Evolutionary conservation across 2,113 vertebrate species (phyloP).

Genomic region (Rhinopomastus cyanomelas): DNA sequence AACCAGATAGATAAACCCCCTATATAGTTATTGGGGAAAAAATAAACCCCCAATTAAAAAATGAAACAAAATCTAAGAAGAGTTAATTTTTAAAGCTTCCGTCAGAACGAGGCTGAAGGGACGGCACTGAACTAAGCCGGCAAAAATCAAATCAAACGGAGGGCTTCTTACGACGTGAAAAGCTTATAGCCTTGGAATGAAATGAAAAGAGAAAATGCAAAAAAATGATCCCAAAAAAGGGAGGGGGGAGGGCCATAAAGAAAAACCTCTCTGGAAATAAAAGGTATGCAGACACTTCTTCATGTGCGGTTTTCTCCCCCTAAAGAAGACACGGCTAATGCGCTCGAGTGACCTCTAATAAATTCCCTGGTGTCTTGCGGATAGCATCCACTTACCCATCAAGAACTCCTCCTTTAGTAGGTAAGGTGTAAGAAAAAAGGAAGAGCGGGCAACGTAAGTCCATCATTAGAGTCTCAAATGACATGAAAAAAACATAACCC

Average conservation of each 20-base stretch:
- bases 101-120: constrained; percentile 76
- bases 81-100: constrained; percentile 70
- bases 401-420: constrained; percentile 99
- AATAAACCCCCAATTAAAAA: constrained; percentile 29
- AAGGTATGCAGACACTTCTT: constrained; percentile 72
- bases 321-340: constrained; percentile 84
- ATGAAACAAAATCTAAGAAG: constrained; percentile 73
- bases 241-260: background rate
- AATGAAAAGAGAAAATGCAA: constrained; percentile 66
- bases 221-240: background rate
- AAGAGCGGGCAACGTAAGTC: constrained; percentile 99
- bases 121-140: constrained; percentile 80
- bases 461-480: constrained; percentile 98
- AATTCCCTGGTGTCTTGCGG: constrained; percentile 94
- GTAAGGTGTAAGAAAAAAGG: constrained; percentile 99
- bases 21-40: constrained; percentile 49
- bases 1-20: background rate
- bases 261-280: constrained; percentile 82
- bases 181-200: constrained; percentile 66
- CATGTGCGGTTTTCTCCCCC: constrained; percentile 76
- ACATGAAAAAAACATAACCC: constrained; percentile 97
- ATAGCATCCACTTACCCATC: constrained; percentile 99
- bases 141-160: constrained; percentile 60
- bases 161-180: constrained; percentile 63
- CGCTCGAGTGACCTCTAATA: constrained; percentile 90